Conservation (phyloP, 2,113 vertebrate species). For the Mixornis gularis region DNA sequence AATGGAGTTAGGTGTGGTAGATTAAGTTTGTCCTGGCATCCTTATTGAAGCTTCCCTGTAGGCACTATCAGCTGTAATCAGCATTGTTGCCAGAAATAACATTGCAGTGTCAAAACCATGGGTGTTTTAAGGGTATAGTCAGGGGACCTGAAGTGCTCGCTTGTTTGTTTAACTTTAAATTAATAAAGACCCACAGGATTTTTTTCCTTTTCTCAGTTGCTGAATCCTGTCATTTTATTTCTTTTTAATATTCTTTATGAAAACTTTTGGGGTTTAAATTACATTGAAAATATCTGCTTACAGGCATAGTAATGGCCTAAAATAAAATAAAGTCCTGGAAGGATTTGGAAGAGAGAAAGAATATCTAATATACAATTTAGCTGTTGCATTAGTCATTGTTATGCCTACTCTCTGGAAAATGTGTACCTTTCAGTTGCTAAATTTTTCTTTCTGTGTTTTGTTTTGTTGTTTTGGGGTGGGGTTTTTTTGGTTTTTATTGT, state of each 20-base stretch:
- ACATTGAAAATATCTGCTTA: neutral
- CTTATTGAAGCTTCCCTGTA: neutral
- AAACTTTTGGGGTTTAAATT: neutral
- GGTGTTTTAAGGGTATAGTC: neutral
- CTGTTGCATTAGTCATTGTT: neutral
- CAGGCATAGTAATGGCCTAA: neutral
- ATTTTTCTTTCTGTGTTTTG: neutral
- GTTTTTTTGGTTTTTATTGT: neutral
- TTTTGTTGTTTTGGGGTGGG: neutral
- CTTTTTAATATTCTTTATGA: neutral
- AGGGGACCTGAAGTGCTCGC: neutral
- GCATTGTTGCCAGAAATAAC: slow-evolving; percentile 17
- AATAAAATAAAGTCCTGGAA: neutral
- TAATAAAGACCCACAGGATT: neutral
- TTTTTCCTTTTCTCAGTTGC: neutral
- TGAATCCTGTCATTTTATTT: neutral
- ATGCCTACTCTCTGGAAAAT: neutral
- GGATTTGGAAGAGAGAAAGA: neutral
- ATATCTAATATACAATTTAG: neutral
- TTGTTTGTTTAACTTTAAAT: neutral
- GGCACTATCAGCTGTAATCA: slow-evolving; percentile 21
- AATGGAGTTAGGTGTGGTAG: slow-evolving; percentile 12
- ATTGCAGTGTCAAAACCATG: neutral
- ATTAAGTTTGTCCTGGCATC: slow-evolving; percentile 12
- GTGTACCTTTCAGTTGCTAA: neutral